Percentiles rank a stretch among this genome's conserved stretches.
Evolutionary conservation across 2,797 vertebrate genomes (phyloP).

Genomic region (Lycodopsis pacificus): DNA sequence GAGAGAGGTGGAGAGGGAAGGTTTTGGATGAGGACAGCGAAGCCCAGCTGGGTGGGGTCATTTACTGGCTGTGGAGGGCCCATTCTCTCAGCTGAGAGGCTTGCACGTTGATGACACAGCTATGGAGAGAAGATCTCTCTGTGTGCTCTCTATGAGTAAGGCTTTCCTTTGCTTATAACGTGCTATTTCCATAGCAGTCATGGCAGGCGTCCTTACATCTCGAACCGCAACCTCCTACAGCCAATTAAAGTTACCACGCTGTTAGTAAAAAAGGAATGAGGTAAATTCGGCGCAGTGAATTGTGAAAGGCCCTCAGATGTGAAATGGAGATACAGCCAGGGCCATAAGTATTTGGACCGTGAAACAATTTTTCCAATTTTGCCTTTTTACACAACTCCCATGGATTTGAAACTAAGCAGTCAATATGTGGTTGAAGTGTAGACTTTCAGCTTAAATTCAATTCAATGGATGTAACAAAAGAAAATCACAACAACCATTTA

Average conservation of each 20-base stretch:
- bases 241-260: constrained; percentile 48
- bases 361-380: too few species aligned
- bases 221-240: constrained; percentile 60
- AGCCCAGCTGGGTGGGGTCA: constrained; percentile 74
- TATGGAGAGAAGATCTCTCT: constrained; percentile 39
- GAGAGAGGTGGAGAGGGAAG: constrained; percentile 60
- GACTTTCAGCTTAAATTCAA: too few species aligned
- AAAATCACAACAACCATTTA: too few species aligned
- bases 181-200: constrained; percentile 61
- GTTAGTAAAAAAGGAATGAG: constrained; percentile 44
- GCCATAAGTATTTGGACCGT: too few species aligned
- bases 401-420: too few species aligned
- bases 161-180: constrained; percentile 65
- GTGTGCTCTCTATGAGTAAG: constrained; percentile 62
- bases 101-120: constrained; percentile 54
- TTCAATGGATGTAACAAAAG: too few species aligned
- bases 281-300: constrained; percentile 20
- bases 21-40: constrained; percentile 42
- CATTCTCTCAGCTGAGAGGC: constrained; percentile 64
- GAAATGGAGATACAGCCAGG: constrained; percentile 22
- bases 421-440: too few species aligned
- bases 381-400: too few species aligned
- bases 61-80: constrained; percentile 50
- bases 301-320: constrained; percentile 35
- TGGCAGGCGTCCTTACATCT: constrained; percentile 42